phyloP scores from a whole-genome alignment of 2,888 invertebrate genomes.

The Eremobia ochroleuca region DNA sequence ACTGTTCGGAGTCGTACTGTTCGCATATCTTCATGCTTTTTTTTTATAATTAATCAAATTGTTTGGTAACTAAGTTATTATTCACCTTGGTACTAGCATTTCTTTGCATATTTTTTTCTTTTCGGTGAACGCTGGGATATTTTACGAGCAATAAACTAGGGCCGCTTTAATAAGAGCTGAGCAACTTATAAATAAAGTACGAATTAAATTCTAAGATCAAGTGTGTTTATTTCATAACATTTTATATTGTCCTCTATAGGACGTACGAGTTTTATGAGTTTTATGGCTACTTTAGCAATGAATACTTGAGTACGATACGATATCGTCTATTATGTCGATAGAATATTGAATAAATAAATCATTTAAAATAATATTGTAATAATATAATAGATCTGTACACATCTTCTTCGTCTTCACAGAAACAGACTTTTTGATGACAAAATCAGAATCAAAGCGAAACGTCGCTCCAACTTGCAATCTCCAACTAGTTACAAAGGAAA shows the following conservation, averaged over 20 bases:
- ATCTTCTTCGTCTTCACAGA: constrained; percentile 6
- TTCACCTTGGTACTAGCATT: constrained; percentile 44
- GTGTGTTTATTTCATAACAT: constrained; percentile 53
- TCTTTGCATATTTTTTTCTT: constrained; percentile 66
- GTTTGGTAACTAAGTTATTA: constrained; percentile 62
- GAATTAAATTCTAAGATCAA: constrained; percentile 68
- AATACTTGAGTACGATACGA: constrained; percentile 24
- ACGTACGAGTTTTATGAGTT: constrained; percentile 38
- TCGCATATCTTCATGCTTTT: constrained; percentile 28
- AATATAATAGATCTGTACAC: neutral
- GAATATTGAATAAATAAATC: neutral
- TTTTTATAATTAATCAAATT: constrained; percentile 67
- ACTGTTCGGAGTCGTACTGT: constrained; percentile 24
- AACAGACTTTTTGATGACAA: constrained; percentile 25
- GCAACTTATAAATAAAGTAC: constrained; percentile 74
- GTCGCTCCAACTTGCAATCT: constrained; percentile 69
- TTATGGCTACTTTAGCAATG: constrained; percentile 25
- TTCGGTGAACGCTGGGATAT: constrained; percentile 61
- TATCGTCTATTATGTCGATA: constrained; percentile 10
- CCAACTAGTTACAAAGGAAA: constrained; percentile 78
- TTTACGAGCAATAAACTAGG: constrained; percentile 74
- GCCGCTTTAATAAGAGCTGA: constrained; percentile 69
- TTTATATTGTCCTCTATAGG: constrained; percentile 43
- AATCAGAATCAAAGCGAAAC: constrained; percentile 53
- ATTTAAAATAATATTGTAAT: neutral